phyloP scores from a whole-genome alignment of 2,113 vertebrate genomes.

The Aramus guarauna region DNA sequence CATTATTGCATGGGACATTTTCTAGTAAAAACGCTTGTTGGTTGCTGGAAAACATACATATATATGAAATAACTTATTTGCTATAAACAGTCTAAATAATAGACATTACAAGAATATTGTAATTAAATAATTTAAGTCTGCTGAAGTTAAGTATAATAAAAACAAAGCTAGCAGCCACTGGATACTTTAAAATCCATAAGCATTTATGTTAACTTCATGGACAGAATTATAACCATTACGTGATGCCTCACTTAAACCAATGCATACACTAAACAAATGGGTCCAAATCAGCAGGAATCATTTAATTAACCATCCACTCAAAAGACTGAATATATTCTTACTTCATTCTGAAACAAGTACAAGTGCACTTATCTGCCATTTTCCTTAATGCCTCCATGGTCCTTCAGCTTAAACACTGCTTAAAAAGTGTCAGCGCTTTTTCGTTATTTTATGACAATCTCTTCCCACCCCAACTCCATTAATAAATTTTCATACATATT shows the following conservation, averaged over 20 bases:
- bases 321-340: neutral
- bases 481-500: neutral
- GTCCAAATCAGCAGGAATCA: neutral
- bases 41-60: slow-evolving; percentile 70
- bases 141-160: neutral
- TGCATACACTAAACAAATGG: neutral
- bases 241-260: neutral
- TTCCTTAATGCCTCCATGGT: neutral
- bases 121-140: neutral
- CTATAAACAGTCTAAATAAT: neutral
- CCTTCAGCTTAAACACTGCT: neutral
- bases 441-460: neutral
- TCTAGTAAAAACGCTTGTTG: slow-evolving; percentile 93
- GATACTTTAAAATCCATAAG: neutral
- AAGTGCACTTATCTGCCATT: neutral
- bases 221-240: neutral
- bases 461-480: neutral
- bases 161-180: neutral
- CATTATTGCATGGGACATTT: slow-evolving; percentile 85
- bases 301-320: neutral
- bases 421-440: neutral
- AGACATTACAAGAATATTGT: neutral
- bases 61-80: neutral
- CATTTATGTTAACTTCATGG: neutral
- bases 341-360: neutral